Evolutionary conservation across 1,140 invertebrate genomes (phyloP), one percentile per base, ranked within the genome.

Genomic region (Alviniconcha marisindica): DNA sequence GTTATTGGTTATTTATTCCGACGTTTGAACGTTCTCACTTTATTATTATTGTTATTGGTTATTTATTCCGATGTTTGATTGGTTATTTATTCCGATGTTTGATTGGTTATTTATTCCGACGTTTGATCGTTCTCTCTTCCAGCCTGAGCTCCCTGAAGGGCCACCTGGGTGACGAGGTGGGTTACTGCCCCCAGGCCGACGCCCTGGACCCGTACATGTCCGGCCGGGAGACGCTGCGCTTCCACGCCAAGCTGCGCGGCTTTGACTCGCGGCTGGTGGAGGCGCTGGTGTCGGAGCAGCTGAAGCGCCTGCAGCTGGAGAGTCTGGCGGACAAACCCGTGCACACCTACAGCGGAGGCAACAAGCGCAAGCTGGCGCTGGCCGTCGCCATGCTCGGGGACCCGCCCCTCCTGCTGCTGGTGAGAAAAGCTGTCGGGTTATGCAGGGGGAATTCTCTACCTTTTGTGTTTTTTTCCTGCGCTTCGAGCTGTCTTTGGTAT

Each of bases 161-260:
- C 7, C 12, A 40, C 36, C 63, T 91, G 38, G 86, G 85, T 42
- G 84, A 88, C 15, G 84, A 88, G 71, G 54, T 95, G 77, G 95
- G 95, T 2, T 97, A 97, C 91, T 97, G 97, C 93, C 96, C 97
- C 7, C 97, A 97, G 93, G 96, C 95, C 86, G 96, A 97, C 93
- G 96, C 96, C 0, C 91, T 98, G 44, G 96, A 97, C 91, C 94
- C 95, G 0, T 94, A 96, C 71, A 92, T 97, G 7, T 97, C 95
- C 0, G 94, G 93, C 15, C 48, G 83, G 56, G 91, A 92, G 80
- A 78, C 88, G 15, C 83, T 93, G 12, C 81, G 84, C 56, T 90
- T 89, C 78, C 88, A 92, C 85, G 90, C 89, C 66, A 88, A 85
- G 82, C 84, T 93, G n/a, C 90, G 89, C 66, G 92, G 92, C 0